phyloP scores from a whole-genome alignment of 2,113 vertebrate genomes.

The Mohoua ochrocephala region DNA sequence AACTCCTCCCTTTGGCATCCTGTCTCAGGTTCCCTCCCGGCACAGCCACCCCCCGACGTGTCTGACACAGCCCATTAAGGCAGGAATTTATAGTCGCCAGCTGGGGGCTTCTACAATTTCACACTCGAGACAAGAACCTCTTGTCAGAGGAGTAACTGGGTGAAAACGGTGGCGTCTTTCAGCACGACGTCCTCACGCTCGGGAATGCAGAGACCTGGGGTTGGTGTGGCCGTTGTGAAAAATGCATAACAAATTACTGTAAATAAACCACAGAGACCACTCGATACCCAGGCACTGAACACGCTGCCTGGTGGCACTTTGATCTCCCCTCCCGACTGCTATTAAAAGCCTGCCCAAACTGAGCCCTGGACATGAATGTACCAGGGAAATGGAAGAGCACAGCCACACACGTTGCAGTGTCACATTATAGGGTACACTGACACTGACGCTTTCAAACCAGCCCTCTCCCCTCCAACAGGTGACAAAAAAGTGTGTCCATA shows the following conservation, averaged over 20 bases:
- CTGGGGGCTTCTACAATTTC: conserved; percentile 17
- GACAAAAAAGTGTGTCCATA: not conserved
- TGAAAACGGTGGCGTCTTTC: not conserved
- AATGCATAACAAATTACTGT: not conserved
- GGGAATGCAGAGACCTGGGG: not conserved
- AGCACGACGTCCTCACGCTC: not conserved
- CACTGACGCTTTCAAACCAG: not conserved
- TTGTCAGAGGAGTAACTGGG: not conserved
- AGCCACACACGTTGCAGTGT: accelerated
- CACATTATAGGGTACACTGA: accelerated
- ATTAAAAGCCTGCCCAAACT: not conserved
- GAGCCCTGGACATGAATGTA: not conserved
- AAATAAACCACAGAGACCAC: not conserved
- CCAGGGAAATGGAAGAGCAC: not conserved
- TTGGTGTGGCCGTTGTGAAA: not conserved
- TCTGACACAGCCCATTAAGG: conserved; percentile 5
- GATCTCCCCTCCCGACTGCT: not conserved
- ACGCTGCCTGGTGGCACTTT: not conserved
- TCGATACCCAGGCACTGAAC: not conserved
- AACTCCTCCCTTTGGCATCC: not conserved
- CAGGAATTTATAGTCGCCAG: conserved; percentile 24
- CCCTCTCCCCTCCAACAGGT: not conserved
- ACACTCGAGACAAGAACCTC: not conserved
- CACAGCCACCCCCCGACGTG: not conserved
- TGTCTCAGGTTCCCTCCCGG: not conserved